Conservation (phyloP, 2,113 vertebrate genomes). For the Oostethus manadensis region DNA sequence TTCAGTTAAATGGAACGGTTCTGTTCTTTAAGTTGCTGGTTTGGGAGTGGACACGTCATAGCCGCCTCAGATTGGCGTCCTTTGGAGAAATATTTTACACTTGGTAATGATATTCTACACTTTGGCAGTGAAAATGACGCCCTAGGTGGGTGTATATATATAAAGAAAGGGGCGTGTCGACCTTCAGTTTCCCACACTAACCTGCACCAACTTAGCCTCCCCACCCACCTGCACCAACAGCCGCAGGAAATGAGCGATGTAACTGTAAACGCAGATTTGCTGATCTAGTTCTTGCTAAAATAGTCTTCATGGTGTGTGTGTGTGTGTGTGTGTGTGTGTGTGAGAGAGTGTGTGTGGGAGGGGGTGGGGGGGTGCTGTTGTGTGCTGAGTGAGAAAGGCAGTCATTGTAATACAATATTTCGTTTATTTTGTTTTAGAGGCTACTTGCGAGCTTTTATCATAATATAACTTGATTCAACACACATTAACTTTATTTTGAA, state of each 20-base stretch:
- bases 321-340: constrained; percentile 8
- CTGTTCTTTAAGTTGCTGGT: too few species aligned
- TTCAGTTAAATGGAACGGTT: too few species aligned
- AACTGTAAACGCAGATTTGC: constrained; percentile 63
- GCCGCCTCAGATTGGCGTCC: too few species aligned
- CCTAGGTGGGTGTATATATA: constrained; percentile 2
- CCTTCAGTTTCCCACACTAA: constrained; percentile 54
- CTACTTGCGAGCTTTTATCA: too few species aligned
- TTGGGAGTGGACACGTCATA: too few species aligned
- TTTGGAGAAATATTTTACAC: background rate
- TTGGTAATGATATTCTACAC: constrained; percentile 18
- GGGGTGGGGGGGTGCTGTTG: too few species aligned
- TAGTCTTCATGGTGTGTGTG: constrained; percentile 25
- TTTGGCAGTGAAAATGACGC: constrained; percentile 41
- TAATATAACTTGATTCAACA: background rate
- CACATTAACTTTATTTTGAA: background rate
- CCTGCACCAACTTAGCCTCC: constrained; percentile 56
- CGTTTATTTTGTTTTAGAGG: too few species aligned
- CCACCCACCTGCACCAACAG: constrained; percentile 36
- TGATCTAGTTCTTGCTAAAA: constrained; percentile 53
- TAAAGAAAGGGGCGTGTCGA: constrained; percentile 28
- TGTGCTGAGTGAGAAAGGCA: background rate
- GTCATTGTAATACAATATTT: background rate
- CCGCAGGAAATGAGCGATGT: constrained; percentile 46
- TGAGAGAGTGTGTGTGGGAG: constrained; percentile 2